Conservation (phyloP, 2,113 vertebrate species). For the Dasyurus viverrinus region DNA sequence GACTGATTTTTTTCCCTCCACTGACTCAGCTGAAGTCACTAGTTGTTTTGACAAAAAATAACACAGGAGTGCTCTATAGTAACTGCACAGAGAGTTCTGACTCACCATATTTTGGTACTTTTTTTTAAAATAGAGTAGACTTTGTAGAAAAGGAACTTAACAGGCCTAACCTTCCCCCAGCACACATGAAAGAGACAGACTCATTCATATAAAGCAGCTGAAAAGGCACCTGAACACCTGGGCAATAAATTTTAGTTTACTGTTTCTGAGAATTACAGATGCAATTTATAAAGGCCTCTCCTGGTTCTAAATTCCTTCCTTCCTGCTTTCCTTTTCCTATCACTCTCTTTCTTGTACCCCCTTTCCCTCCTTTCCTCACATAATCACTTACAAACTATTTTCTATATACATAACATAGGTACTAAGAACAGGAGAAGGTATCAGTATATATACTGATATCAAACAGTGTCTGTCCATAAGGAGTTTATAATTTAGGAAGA, state of each 20-base stretch:
- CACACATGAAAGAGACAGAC: neutral
- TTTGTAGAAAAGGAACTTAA: neutral
- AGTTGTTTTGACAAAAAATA: neutral
- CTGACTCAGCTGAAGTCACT: neutral
- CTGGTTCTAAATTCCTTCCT: neutral
- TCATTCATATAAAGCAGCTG: neutral
- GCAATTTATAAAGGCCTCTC: neutral
- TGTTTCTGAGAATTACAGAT: neutral
- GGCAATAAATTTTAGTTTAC: neutral
- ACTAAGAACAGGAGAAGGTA: neutral
- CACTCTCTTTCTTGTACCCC: neutral
- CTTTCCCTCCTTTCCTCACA: neutral
- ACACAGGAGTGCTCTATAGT: neutral
- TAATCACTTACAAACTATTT: neutral
- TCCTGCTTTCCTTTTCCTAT: neutral
- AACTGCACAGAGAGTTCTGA: neutral
- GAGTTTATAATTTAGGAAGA: neutral
- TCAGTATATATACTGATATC: neutral
- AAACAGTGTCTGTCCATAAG: neutral
- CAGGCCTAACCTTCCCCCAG: neutral
- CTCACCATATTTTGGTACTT: neutral
- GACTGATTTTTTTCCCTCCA: neutral
- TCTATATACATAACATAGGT: neutral
- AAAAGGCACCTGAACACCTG: constrained; percentile 3
- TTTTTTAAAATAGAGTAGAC: neutral